Evolutionary conservation across 2,113 vertebrate species (phyloP).

Genomic region (Callospermophilus lateralis): DNA sequence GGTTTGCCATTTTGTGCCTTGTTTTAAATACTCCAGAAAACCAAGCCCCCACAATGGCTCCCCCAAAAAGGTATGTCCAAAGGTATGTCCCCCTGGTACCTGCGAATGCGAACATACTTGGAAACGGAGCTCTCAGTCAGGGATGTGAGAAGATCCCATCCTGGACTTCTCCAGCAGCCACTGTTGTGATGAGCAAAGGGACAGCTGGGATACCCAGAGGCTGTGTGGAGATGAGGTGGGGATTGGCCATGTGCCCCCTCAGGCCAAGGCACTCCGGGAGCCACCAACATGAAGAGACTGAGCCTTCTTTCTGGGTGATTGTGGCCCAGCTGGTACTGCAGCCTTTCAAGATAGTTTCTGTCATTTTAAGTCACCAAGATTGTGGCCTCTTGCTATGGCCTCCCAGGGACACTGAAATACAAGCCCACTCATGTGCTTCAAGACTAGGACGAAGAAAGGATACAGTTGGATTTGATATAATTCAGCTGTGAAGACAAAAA

Average conservation of each 20-base stretch:
- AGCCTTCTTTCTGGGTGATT: background rate
- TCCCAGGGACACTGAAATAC: background rate
- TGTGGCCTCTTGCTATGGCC: background rate
- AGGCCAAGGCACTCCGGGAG: background rate
- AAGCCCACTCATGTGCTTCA: background rate
- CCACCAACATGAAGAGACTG: rapidly evolving
- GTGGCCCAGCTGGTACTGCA: background rate
- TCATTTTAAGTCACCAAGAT: background rate
- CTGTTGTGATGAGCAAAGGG: background rate
- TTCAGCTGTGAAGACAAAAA: slow-evolving; percentile 43
- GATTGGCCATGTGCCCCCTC: rapidly evolving
- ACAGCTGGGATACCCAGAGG: background rate
- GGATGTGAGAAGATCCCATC: too few species aligned
- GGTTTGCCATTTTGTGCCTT: background rate
- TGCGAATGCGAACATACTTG: background rate
- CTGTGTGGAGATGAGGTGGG: too few species aligned
- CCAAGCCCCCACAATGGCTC: background rate
- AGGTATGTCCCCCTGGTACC: too few species aligned
- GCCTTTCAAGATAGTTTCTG: background rate
- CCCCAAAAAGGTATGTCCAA: background rate
- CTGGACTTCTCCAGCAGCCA: too few species aligned
- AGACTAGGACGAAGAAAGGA: background rate
- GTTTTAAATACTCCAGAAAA: background rate
- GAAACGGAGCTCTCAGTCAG: background rate
- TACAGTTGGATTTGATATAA: background rate